Percentiles rank a stretch among this genome's conserved stretches.
Evolutionary conservation across 2,797 vertebrate species (phyloP).

Genomic region (Acanthurus tractus): DNA sequence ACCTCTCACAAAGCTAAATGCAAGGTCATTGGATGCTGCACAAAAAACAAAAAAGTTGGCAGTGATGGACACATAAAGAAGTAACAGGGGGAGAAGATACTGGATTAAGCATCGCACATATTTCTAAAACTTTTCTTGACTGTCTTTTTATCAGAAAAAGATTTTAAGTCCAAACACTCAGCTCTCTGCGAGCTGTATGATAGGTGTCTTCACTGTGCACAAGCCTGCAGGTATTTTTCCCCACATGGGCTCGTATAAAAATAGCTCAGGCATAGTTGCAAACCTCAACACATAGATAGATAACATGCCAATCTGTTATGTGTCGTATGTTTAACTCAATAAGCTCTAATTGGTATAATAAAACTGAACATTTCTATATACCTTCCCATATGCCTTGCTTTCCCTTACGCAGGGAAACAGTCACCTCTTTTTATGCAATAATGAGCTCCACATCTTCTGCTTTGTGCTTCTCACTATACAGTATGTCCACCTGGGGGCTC

Average conservation of each 20-base stretch:
- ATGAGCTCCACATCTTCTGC: constrained; percentile 7
- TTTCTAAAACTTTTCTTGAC: neutral
- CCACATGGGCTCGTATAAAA: neutral
- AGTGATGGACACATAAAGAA: neutral
- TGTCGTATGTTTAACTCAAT: neutral
- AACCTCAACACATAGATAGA: neutral
- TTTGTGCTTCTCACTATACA: constrained; percentile 19
- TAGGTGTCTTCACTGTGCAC: neutral
- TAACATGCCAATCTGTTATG: neutral
- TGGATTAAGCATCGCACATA: neutral
- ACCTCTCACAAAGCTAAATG: neutral
- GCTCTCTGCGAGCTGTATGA: neutral
- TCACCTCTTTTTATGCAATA: neutral
- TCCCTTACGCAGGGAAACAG: neutral
- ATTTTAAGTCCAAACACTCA: neutral
- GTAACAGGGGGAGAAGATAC: neutral
- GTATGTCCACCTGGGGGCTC: constrained; percentile 68
- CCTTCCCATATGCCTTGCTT: neutral
- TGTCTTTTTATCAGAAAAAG: neutral
- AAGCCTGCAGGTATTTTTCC: neutral
- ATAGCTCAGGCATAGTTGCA: neutral
- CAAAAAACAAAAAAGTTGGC: constrained; percentile 1
- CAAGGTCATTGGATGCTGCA: neutral
- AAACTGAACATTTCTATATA: constrained; percentile 1
- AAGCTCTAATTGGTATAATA: neutral